A percentile compares a stretch with the other conserved stretches of the same genome.
Conservation (phyloP, 2,113 vertebrate species). For the Pelvicachromis taeniatus region DNA sequence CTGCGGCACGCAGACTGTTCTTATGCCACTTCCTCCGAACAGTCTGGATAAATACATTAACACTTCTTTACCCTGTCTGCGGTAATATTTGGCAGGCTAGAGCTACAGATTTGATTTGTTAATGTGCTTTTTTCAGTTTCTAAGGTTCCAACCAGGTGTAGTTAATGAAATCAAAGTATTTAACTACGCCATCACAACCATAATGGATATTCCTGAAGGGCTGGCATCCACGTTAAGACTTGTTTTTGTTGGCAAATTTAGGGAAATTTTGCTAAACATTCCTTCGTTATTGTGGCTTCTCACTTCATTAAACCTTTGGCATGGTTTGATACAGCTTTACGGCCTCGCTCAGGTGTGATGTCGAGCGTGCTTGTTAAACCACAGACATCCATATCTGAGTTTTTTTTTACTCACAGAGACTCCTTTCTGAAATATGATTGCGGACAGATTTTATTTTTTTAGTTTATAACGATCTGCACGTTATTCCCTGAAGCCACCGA, state of each 20-base stretch:
- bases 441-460: background rate
- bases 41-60: constrained; percentile 54
- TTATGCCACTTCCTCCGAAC: constrained; percentile 29
- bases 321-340: background rate
- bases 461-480: background rate
- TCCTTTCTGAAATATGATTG: background rate
- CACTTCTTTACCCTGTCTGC: constrained; percentile 34
- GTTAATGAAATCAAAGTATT: background rate
- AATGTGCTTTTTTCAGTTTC: background rate
- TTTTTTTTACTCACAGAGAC: background rate
- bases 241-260: constrained; percentile 49
- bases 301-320: constrained; percentile 45
- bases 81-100: background rate
- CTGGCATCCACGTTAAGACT: background rate
- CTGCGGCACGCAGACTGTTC: constrained; percentile 12
- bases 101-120: constrained; percentile 1
- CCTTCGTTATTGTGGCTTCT: constrained; percentile 34
- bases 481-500: background rate
- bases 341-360: constrained; percentile 46
- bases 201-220: constrained; percentile 14
- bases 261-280: constrained; percentile 12
- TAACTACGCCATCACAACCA: background rate
- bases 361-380: constrained; percentile 16
- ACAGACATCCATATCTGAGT: background rate
- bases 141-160: background rate